Conservation (phyloP, 2,888 invertebrate species). For the Limnephilus marmoratus region DNA sequence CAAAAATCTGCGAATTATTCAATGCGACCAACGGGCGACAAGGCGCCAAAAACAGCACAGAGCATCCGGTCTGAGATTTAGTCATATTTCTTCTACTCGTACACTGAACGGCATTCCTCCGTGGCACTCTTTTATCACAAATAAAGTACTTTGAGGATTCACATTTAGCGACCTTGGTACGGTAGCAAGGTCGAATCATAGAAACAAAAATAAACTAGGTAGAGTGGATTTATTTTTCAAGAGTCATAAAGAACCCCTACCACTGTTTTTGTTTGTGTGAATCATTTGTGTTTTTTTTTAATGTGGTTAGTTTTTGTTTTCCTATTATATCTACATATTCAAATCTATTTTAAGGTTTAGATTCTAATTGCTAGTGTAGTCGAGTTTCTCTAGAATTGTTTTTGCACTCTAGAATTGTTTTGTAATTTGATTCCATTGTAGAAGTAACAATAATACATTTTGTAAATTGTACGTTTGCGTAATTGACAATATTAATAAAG, state of each 20-base stretch:
- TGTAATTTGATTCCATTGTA: too few species aligned
- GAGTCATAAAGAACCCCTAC: not conserved
- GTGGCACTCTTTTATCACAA: not conserved
- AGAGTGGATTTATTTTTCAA: not conserved
- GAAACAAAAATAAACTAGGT: not conserved
- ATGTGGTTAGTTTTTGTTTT: too few species aligned
- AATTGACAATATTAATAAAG: too few species aligned
- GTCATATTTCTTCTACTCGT: conserved; percentile 24
- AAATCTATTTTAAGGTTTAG: too few species aligned
- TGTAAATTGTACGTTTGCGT: too few species aligned
- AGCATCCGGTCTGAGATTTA: conserved; percentile 27
- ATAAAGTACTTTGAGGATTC: not conserved
- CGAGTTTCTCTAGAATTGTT: too few species aligned
- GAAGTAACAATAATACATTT: too few species aligned
- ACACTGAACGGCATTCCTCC: conserved; percentile 4
- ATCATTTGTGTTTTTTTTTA: not conserved
- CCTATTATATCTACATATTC: too few species aligned
- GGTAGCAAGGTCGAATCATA: conserved; percentile 23
- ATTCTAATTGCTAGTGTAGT: too few species aligned
- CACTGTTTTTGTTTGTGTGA: not conserved
- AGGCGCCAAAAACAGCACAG: conserved; percentile 10
- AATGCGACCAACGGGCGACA: not conserved
- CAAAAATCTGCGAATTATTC: conserved; percentile 37
- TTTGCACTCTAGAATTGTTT: too few species aligned
- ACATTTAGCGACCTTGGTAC: conserved; percentile 22